Conservation (phyloP, 2,797 vertebrate species). For the Nannoperca obscura region DNA sequence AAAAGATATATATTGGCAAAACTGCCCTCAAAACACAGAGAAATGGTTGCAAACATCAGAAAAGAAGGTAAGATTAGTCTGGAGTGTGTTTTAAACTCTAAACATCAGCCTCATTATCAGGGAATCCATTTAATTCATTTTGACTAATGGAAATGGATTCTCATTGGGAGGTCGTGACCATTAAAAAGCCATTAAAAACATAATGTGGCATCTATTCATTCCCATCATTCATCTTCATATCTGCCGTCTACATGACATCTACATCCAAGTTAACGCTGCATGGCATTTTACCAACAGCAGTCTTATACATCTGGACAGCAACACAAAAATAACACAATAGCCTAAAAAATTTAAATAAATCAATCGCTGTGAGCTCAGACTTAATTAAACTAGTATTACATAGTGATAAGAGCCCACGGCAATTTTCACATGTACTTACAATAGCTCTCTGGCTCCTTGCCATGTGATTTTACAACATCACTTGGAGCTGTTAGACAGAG, state of each 20-base stretch:
- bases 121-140: slow-evolving; percentile 55
- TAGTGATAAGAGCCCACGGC: slow-evolving; percentile 50
- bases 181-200: slow-evolving; percentile 58
- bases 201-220: slow-evolving; percentile 44
- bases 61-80: slow-evolving; percentile 83
- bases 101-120: slow-evolving; percentile 50
- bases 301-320: slow-evolving; percentile 6
- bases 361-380: slow-evolving; percentile 35
- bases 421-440: slow-evolving; percentile 45
- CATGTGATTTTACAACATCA: slow-evolving; percentile 54
- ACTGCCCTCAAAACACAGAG: slow-evolving; percentile 84
- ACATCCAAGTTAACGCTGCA: slow-evolving; percentile 12
- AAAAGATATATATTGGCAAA: slow-evolving; percentile 89
- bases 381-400: slow-evolving; percentile 60
- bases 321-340: not conserved
- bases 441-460: slow-evolving; percentile 41
- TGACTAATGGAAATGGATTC: slow-evolving; percentile 47
- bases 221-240: slow-evolving; percentile 51
- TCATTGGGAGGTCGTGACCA: slow-evolving; percentile 46
- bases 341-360: slow-evolving; percentile 18
- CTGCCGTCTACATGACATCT: slow-evolving; percentile 30
- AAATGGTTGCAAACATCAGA: slow-evolving; percentile 87
- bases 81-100: slow-evolving; percentile 42
- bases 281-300: slow-evolving; percentile 20
- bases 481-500: slow-evolving; percentile 33